Percentiles rank a stretch among this genome's conserved stretches.
Evolutionary conservation across 2,113 vertebrate genomes (phyloP).

Genomic region (Australoheros scitulus): DNA sequence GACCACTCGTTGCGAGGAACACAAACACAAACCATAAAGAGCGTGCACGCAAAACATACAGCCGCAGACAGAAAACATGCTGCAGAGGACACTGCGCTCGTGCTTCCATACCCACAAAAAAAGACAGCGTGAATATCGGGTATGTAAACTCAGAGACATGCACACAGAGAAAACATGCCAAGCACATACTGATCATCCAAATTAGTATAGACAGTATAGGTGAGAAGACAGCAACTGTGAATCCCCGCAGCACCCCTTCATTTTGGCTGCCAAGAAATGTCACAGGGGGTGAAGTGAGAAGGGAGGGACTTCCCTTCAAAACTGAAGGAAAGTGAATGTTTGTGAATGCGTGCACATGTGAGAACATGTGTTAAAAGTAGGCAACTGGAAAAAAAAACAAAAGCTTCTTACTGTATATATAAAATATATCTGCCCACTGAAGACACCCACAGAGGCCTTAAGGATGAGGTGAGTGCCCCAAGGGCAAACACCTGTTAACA

Average conservation of each 20-base stretch:
- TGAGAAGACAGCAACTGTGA: conserved; percentile 52
- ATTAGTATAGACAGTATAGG: conserved; percentile 52
- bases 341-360: conserved; percentile 33
- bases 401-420: neutral
- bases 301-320: conserved; percentile 20
- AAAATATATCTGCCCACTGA: conserved; percentile 13
- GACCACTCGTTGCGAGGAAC: conserved; percentile 59
- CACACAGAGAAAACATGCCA: conserved; percentile 17
- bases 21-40: conserved; percentile 54
- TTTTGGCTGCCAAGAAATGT: conserved; percentile 54
- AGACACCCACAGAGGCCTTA: neutral
- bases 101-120: neutral
- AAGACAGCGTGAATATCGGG: neutral
- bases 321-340: conserved; percentile 24
- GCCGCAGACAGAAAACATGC: conserved; percentile 32
- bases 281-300: conserved; percentile 2
- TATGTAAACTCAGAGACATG: neutral
- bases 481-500: conserved; percentile 57
- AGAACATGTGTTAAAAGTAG: conserved; percentile 14
- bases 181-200: conserved; percentile 20
- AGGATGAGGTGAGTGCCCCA: conserved; percentile 3
- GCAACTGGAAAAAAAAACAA: conserved; percentile 15
- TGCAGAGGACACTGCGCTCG: conserved; percentile 13
- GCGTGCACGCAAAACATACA: conserved; percentile 47
- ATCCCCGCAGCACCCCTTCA: conserved; percentile 44